Conservation (phyloP, 2,797 vertebrate species). For the Sphenodon punctatus region DNA sequence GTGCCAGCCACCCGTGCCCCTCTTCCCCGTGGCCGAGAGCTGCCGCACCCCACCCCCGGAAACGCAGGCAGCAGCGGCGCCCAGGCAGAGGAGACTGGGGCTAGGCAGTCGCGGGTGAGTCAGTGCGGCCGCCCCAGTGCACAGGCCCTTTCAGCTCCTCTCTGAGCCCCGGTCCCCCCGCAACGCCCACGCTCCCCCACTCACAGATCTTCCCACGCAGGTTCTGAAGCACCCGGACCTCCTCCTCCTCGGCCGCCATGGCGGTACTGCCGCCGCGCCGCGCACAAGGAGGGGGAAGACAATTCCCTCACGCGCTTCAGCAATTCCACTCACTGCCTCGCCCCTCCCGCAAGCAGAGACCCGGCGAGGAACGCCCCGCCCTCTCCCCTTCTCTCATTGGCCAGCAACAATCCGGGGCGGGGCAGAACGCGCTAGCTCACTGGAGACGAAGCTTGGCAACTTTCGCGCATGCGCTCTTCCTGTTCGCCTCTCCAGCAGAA, state of each 20-base stretch:
- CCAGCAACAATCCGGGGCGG: not conserved
- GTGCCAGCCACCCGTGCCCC: not conserved
- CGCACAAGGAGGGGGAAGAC: not conserved
- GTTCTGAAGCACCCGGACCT: conserved; percentile 92
- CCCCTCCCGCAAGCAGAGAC: conserved; percentile 31
- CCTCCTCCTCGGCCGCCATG: conserved; percentile 66
- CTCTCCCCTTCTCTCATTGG: not conserved
- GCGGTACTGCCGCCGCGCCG: conserved; percentile 30
- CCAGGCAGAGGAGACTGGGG: no score
- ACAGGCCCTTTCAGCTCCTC: not conserved
- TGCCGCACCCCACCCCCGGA: not conserved
- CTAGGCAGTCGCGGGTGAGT: not conserved
- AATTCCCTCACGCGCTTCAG: not conserved
- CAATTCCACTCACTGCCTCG: not conserved
- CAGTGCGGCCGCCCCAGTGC: not conserved
- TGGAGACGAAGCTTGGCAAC: no score
- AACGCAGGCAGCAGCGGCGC: not conserved
- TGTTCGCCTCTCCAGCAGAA: not conserved
- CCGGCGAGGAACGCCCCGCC: not conserved
- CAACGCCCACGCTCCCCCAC: conserved; percentile 45
- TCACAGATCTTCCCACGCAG: conserved; percentile 97
- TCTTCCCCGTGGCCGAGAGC: no score
- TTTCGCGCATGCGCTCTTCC: not conserved
- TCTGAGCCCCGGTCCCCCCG: not conserved
- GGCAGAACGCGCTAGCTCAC: no score